Conservation (phyloP, 2,797 vertebrate genomes). For the Chelonia mydas region DNA sequence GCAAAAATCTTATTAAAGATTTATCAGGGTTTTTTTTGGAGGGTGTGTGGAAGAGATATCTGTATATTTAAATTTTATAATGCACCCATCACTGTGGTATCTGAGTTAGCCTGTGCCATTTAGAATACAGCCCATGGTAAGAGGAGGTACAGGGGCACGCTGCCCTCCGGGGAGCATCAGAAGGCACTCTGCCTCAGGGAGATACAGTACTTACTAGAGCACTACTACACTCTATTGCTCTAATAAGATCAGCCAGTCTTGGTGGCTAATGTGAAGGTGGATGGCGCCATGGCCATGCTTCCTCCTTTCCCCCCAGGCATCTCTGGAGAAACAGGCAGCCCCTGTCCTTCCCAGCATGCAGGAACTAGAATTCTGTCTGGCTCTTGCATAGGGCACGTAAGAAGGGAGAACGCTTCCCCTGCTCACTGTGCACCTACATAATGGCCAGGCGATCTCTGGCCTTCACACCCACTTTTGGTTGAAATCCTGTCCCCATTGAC, state of each 20-base stretch:
- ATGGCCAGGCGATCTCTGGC: background rate
- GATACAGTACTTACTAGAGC: background rate
- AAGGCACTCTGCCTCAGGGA: background rate
- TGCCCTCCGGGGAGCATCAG: accelerated
- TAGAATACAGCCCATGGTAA: background rate
- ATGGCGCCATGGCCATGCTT: background rate
- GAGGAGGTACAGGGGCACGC: accelerated
- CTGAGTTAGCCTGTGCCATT: background rate
- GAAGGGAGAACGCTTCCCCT: background rate
- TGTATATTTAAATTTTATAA: conserved; percentile 21
- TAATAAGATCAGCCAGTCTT: background rate
- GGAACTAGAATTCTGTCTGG: background rate
- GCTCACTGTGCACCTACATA: background rate
- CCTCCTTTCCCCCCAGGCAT: background rate
- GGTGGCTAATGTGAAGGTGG: background rate
- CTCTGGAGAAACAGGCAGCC: background rate
- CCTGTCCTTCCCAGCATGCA: too few species aligned
- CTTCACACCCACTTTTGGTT: background rate
- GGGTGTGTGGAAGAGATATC: background rate
- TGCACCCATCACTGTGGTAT: background rate
- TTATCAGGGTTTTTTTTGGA: background rate
- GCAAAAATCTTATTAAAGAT: background rate
- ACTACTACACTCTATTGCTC: background rate
- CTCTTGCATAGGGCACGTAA: background rate
- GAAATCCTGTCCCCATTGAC: background rate